These are phyloP conservation scores for Scatophagus argus DNA, from an alignment of 2,113 vertebrate genomes.

Conservation along the genomic window DNA sequence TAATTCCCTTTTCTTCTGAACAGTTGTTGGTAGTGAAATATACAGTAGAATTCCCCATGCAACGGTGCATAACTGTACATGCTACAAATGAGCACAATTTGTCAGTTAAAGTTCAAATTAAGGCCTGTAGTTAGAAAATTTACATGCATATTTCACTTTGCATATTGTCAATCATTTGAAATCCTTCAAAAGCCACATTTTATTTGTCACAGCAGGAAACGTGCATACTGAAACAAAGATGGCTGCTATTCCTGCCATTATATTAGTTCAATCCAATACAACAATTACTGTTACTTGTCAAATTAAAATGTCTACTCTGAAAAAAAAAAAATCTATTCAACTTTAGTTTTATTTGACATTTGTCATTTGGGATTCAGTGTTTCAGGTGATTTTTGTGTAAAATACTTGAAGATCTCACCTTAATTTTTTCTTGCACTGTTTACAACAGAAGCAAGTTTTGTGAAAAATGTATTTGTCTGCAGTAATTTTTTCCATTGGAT, in stretches of 20 bases:
- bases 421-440: slow-evolving; percentile 85
- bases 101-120: slow-evolving; percentile 21
- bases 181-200: background rate
- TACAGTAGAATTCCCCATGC: slow-evolving; percentile 84
- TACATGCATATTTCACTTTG: background rate
- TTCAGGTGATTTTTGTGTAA: slow-evolving; percentile 2
- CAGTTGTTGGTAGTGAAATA: slow-evolving; percentile 86
- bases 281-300: background rate
- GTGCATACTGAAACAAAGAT: background rate
- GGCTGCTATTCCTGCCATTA: background rate
- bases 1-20: slow-evolving; percentile 84
- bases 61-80: slow-evolving; percentile 79
- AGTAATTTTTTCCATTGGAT: slow-evolving; percentile 83
- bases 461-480: slow-evolving; percentile 85
- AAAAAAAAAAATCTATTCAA: slow-evolving; percentile 1
- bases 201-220: background rate
- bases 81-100: slow-evolving; percentile 73
- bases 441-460: slow-evolving; percentile 88
- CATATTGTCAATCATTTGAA: background rate
- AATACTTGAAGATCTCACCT: slow-evolving; percentile 83
- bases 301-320: background rate
- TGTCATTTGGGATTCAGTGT: background rate
- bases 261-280: background rate
- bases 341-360: background rate
- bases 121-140: background rate